Evolutionary conservation across 2,888 invertebrate species (phyloP), one percentile per base, ranked within the genome.

Genomic region (Acheta domesticus): DNA sequence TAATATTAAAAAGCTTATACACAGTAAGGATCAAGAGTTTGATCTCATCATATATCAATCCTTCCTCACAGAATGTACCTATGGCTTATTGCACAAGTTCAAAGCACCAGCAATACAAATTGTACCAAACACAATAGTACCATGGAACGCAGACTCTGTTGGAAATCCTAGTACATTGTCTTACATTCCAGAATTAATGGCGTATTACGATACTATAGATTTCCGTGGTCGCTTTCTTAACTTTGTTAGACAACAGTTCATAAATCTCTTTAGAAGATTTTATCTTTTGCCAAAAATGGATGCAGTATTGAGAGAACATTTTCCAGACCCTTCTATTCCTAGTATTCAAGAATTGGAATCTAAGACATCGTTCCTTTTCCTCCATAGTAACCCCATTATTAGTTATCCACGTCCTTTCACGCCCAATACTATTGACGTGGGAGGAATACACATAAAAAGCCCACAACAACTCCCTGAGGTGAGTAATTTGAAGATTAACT

Each of bases 81-180:
- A 80, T 50, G 80, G 79, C 49, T 80, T 82, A 48, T 79, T 79
- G 12, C 80, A 82, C 75, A 79, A 79, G n/a, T 80, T 81, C 50
- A 77, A 82, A 23, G 81, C 80, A 8, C 81, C 82, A 1, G 81
- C 86, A 12, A 84, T 88, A n/a, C 74, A 86, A 4, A 83, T 87
- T 11, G 88, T 88, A 83, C 87, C 89, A 62, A 62, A 16, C n/a
- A 62, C 62, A 62, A 14, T 62, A 5, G n/a, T 62, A 4, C n/a
- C 62, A 14, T 62, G 62, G 62, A 62, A 62, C 0, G 62, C n/a
- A 62, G 62, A 62, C 12, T 14, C n/a, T 19, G n/a, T 62, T 3
- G 62, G 62, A 14, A 62, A 62, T 62, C 62, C 62, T 16, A 62
- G 62, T n/a, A 62, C 62, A 14, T 14, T 62, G 4, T 62, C 62